Evolutionary conservation across 2,888 invertebrate genomes (phyloP), one percentile per base, ranked within the genome.

Genomic region (Sycophila texana): DNA sequence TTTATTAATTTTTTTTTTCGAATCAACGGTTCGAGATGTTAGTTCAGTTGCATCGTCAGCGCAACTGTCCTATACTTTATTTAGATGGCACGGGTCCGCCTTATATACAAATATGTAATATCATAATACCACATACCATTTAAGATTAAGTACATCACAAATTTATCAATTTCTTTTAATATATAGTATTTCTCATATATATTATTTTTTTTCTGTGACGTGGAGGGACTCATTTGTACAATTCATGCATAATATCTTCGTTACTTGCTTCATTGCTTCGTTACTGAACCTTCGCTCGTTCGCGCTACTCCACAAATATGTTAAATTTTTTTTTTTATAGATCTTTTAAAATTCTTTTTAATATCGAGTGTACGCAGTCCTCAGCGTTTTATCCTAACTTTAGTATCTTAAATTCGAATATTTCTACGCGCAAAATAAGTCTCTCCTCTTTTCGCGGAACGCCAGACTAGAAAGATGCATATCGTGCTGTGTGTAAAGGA

Each of bases 151-250:
- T 90, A 90, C 89, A 90, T 90, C 89, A 89, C 89, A 90, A 89
- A 88, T 86, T 87, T 88, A 88, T 89, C 86, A 86, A 87, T 88
- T 89, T 87, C 84, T 68, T 79, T 78, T 61, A 80, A 80, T 80
- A 78, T 79, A 78, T 68, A 85, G 86, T 87, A 85, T 87, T 83
- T 85, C 82, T 83, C 82, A 82, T 86, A 84, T 85, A 84, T 82
- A 84, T 85, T 85, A 85, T 86, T 86, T 83, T 82, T 84, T 84
- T 86, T 86, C 84, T 87, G 88, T 89, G 88, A 89, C 86, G 89
- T 90, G 90, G 90, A 90, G 89, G 89, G 90, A 90, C 87, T 90
- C 87, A 87, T 90, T 90, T 89, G 89, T 90, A 89, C 90, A 89
- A 88, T 88, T 88, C 87, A 90, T 89, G 86, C 89, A 87, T 88